Percentiles rank a stretch among this genome's conserved stretches.
Conservation (phyloP, 1,140 invertebrate genomes). For the Maniola jurtina region DNA sequence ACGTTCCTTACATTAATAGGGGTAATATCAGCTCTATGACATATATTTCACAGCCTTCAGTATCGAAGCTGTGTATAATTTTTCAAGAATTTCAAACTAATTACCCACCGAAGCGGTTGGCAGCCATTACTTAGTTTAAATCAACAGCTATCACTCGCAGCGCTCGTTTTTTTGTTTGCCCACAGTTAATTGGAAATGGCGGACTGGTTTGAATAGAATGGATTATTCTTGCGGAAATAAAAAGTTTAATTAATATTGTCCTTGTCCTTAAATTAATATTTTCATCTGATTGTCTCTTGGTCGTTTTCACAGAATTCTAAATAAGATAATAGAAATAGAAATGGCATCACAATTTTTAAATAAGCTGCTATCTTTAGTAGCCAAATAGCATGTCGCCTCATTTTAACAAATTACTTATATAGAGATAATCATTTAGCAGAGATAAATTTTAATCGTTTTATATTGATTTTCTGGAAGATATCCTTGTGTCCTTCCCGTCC, state of each 20-base stretch:
- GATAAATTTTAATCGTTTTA: too few relatives aligned
- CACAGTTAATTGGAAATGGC: conserved; percentile 11
- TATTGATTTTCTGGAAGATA: too few relatives aligned
- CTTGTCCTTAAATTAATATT: conserved; percentile 3
- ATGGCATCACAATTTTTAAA: too few relatives aligned
- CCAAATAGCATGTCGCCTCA: too few relatives aligned
- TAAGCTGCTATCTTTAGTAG: too few relatives aligned
- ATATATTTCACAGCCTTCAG: conserved; percentile 1
- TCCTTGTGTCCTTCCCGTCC: too few relatives aligned
- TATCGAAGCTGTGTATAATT: conserved; percentile 32
- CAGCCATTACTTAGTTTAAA: conserved; percentile 21
- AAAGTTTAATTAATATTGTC: neutral
- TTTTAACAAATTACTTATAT: too few relatives aligned
- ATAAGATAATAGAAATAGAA: too few relatives aligned
- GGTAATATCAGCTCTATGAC: conserved; percentile 20
- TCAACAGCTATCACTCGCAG: conserved; percentile 22
- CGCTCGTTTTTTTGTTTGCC: conserved; percentile 3
- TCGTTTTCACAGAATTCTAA: too few relatives aligned
- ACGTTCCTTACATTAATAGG: neutral
- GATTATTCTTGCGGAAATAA: neutral
- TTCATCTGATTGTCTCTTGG: too few relatives aligned
- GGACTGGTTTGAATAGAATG: neutral
- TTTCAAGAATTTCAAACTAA: conserved; percentile 36
- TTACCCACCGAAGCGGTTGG: conserved; percentile 20
- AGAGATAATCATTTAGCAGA: too few relatives aligned